Evolutionary conservation across 2,888 invertebrate genomes (phyloP).

Genomic region (Agrotis exclamationis): DNA sequence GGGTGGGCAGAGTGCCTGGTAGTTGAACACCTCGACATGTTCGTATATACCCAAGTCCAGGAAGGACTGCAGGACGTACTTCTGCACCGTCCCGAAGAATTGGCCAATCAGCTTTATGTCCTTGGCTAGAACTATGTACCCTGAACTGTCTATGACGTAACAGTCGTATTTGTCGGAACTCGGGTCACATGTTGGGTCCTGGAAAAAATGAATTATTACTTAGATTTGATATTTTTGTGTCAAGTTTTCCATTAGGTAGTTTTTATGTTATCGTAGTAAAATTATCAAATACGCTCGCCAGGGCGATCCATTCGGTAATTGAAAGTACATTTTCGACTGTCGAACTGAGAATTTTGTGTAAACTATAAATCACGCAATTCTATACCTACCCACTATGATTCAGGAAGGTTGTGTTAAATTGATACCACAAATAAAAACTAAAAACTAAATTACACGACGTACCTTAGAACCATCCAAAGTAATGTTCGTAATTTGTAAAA

Average conservation of each 20-base stretch:
- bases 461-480: constrained; percentile 69
- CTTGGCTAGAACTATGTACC: constrained; percentile 94
- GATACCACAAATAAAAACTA: no score
- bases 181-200: constrained; percentile 86
- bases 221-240: no score
- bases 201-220: constrained; percentile 39
- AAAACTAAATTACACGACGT: background rate
- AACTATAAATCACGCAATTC: no score
- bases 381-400: no score
- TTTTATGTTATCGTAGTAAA: no score
- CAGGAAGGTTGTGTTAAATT: no score
- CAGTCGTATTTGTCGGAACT: constrained; percentile 93
- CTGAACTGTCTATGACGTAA: constrained; percentile 97
- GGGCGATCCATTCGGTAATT: no score
- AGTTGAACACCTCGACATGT: constrained; percentile 95
- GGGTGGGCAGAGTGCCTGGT: constrained; percentile 94
- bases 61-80: constrained; percentile 94
- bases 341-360: no score
- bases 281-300: no score
- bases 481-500: constrained; percentile 92
- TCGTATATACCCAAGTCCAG: constrained; percentile 94
- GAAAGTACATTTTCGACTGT: no score
- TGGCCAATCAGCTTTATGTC: constrained; percentile 93
- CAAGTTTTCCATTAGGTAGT: no score
- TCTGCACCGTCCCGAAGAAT: constrained; percentile 95